Conservation (phyloP, 2,797 vertebrate genomes). For the Sebastes reedi region DNA sequence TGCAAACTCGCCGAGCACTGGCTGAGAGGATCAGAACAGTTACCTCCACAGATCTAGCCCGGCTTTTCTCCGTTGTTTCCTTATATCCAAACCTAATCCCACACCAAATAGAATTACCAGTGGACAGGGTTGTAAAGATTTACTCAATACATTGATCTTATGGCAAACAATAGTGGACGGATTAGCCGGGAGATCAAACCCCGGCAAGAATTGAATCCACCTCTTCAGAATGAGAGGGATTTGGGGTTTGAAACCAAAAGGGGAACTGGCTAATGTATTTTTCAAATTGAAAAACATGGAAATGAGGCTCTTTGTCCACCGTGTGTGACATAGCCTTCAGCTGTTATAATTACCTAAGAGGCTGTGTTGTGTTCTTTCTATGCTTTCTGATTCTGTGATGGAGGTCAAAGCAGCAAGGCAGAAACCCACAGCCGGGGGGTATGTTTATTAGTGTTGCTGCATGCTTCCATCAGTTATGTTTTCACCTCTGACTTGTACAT, state of each 20-base stretch:
- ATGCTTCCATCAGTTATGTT: neutral
- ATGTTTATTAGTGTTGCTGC: neutral
- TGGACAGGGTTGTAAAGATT: conserved; percentile 65
- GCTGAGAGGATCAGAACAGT: conserved; percentile 45
- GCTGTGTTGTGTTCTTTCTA: neutral
- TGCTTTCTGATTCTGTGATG: conserved; percentile 12
- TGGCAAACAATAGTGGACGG: conserved; percentile 58
- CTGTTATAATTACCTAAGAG: conserved; percentile 16
- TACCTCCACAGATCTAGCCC: conserved; percentile 32
- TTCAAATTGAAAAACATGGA: conserved; percentile 47
- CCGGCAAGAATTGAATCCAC: conserved; percentile 39
- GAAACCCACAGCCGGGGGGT: conserved; percentile 1
- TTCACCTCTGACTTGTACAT: neutral
- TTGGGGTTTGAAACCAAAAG: conserved; percentile 34
- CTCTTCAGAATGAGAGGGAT: conserved; percentile 54
- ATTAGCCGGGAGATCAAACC: conserved; percentile 64
- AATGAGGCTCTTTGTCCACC: conserved; percentile 37
- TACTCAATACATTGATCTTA: conserved; percentile 66
- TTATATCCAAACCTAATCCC: conserved; percentile 62
- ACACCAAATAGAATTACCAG: conserved; percentile 68
- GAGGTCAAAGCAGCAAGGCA: conserved; percentile 33
- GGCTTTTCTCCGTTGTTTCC: conserved; percentile 19
- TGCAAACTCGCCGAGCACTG: neutral
- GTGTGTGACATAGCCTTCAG: conserved; percentile 10
- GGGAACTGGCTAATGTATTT: conserved; percentile 23